Evolutionary conservation across 1,140 invertebrate species (phyloP).

Genomic region (Chionoecetes opilio): DNA sequence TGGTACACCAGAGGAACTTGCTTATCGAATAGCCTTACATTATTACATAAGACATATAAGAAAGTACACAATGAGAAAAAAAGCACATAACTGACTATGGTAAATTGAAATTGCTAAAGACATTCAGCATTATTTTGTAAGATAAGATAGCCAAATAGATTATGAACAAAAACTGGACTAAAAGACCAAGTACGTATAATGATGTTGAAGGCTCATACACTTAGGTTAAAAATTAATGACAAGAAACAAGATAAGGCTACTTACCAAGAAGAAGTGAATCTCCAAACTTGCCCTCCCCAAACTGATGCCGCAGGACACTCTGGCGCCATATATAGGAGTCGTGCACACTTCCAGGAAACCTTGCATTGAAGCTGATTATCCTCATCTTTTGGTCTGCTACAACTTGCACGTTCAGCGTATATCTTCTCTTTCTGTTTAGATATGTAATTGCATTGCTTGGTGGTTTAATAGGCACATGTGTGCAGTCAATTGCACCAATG

Average conservation of each 20-base stretch:
- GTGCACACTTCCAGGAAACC: constrained; percentile 38
- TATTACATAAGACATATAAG: no score
- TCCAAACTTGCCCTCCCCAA: constrained; percentile 3
- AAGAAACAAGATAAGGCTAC: neutral
- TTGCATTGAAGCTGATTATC: neutral
- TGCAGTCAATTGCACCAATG: constrained; percentile 49
- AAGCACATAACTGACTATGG: no score
- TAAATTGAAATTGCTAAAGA: no score
- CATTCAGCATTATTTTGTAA: no score
- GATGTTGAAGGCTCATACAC: no score
- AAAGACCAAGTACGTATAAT: no score
- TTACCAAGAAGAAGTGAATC: constrained; percentile 27
- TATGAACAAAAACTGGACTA: no score
- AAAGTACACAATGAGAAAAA: no score
- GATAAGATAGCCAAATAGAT: no score
- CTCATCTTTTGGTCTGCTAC: neutral
- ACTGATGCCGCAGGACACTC: neutral
- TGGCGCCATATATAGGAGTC: constrained; percentile 60
- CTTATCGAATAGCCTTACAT: no score
- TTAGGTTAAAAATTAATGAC: no score
- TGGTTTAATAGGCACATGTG: constrained; percentile 48
- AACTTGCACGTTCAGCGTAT: constrained; percentile 55
- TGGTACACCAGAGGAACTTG: no score
- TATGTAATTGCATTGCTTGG: neutral
- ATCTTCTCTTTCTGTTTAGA: neutral